Evolutionary conservation across 2,797 vertebrate genomes (phyloP).

Genomic region (Hydrolagus colliei): DNA sequence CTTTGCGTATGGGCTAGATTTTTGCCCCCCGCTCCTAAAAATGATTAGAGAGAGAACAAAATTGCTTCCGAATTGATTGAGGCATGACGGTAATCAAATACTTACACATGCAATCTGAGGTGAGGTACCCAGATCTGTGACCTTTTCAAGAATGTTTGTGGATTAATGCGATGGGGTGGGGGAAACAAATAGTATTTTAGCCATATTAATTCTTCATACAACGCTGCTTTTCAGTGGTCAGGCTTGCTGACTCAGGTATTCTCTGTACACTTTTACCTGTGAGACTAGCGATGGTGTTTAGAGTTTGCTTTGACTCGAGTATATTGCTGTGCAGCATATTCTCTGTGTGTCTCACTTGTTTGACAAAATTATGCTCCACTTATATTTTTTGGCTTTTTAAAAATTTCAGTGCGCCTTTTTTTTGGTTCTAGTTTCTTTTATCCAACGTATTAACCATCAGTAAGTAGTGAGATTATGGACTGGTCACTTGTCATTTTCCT

Average conservation of each 20-base stretch:
- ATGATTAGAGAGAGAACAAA: not conserved
- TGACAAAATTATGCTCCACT: constrained; percentile 19
- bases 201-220: constrained; percentile 13
- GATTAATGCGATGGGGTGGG: not conserved
- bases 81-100: constrained; percentile 1
- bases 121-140: constrained; percentile 23
- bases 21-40: not conserved
- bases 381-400: constrained; percentile 3
- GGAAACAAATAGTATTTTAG: not conserved
- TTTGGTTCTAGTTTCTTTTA: constrained; percentile 17
- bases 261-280: constrained; percentile 25
- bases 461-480: constrained; percentile 20
- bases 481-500: constrained; percentile 20
- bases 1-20: not conserved
- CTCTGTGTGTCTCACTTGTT: not conserved
- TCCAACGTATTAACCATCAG: constrained; percentile 23
- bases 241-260: constrained; percentile 17
- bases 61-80: not conserved
- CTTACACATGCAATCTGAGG: not conserved
- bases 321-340: constrained; percentile 28
- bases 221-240: constrained; percentile 28
- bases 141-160: not conserved
- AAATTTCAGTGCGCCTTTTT: constrained; percentile 17
- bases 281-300: constrained; percentile 22
- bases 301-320: constrained; percentile 28